These are phyloP conservation scores for Alligator sinensis DNA, from an alignment of 2,113 vertebrate species.

Conservation along the genomic window DNA sequence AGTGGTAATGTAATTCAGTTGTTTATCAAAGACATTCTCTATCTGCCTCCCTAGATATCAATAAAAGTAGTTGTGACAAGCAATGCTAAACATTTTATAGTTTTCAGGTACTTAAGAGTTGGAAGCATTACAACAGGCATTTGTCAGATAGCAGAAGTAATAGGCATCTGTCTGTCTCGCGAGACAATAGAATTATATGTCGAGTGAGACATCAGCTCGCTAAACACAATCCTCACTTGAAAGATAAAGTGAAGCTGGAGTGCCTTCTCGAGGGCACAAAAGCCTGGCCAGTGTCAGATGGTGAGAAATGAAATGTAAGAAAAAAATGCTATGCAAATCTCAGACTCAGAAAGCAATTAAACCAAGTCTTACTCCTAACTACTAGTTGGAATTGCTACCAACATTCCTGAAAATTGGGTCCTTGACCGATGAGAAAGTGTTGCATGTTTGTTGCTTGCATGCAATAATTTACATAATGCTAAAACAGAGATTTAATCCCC, in stretches of 20 bases:
- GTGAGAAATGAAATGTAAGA: not conserved
- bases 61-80: not conserved
- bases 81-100: not conserved
- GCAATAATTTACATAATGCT: not conserved
- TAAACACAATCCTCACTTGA: too few relatives aligned
- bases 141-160: not conserved
- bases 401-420: not conserved
- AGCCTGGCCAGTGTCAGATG: too few relatives aligned
- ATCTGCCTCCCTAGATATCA: not conserved
- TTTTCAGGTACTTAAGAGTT: rapidly evolving
- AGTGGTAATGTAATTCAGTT: not conserved
- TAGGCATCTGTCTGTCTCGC: not conserved
- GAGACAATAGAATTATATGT: too few relatives aligned
- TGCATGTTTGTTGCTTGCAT: not conserved
- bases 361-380: not conserved
- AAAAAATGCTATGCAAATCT: not conserved
- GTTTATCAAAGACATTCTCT: not conserved
- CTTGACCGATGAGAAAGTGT: not conserved
- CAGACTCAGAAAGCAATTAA: not conserved
- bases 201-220: too few relatives aligned
- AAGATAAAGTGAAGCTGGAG: too few relatives aligned
- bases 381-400: not conserved
- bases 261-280: too few relatives aligned
- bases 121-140: not conserved
- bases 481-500: not conserved